Evolutionary conservation across 2,888 invertebrate genomes (phyloP).

Genomic region (Thymelicus sylvestris): DNA sequence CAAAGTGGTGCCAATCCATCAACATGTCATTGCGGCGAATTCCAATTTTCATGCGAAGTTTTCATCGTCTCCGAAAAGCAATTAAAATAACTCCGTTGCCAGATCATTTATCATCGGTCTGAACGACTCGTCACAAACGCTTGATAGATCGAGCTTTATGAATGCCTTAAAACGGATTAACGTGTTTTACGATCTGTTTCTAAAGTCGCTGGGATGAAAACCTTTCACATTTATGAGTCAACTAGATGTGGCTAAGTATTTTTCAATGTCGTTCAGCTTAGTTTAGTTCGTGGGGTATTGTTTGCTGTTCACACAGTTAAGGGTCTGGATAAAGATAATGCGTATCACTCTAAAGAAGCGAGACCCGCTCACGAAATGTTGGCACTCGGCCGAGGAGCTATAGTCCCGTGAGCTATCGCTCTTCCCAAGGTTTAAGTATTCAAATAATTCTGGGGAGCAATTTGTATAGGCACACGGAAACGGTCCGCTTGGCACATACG

Average conservation of each 20-base stretch:
- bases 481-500: conserved; percentile 43
- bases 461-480: conserved; percentile 36
- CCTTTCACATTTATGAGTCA: not conserved
- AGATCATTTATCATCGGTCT: conserved; percentile 51
- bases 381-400: conserved; percentile 40
- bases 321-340: conserved; percentile 29
- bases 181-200: conserved; percentile 18
- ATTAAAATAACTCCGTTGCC: conserved; percentile 57
- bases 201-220: not conserved
- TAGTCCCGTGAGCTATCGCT: conserved; percentile 32
- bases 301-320: conserved; percentile 13
- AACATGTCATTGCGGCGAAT: conserved; percentile 57
- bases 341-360: conserved; percentile 42
- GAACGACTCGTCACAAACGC: conserved; percentile 37
- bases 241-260: too few relatives aligned
- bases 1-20: conserved; percentile 68
- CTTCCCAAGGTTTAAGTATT: conserved; percentile 37
- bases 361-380: conserved; percentile 35
- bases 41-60: conserved; percentile 62
- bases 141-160: conserved; percentile 41
- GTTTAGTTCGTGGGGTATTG: not conserved
- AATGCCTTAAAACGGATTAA: conserved; percentile 33
- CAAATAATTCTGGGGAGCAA: conserved; percentile 35
- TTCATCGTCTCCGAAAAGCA: conserved; percentile 54
- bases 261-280: not conserved